Conservation (phyloP, 2,888 invertebrate species). For the Dolichomitus sp. region DNA sequence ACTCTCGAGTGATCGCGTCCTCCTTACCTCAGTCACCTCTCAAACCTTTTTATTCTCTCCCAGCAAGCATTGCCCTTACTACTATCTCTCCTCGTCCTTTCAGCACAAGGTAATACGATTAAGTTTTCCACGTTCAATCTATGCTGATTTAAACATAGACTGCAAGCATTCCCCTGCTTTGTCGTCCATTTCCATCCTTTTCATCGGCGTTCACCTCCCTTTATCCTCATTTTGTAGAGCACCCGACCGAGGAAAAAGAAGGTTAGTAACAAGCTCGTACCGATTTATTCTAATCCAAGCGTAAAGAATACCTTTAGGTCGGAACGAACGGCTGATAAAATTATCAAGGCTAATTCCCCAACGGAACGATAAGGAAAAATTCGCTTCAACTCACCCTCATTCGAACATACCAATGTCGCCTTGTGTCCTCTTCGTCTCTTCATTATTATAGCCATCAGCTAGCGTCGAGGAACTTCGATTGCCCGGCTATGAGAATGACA, state of each 20-base stretch:
- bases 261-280: neutral
- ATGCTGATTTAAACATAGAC: slow-evolving; percentile 68
- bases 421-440: neutral
- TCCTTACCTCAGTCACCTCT: slow-evolving; percentile 31
- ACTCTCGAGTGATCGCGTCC: slow-evolving; percentile 53
- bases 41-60: slow-evolving; percentile 7
- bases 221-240: slow-evolving; percentile 20
- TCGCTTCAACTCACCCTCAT: neutral
- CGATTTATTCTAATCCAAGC: slow-evolving; percentile 22
- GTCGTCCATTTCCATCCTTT: slow-evolving; percentile 7
- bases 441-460: slow-evolving; percentile 17
- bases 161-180: slow-evolving; percentile 21
- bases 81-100: slow-evolving; percentile 8
- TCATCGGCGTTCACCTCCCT: slow-evolving; percentile 29
- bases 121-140: slow-evolving; percentile 65
- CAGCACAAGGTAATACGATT: slow-evolving; percentile 62
- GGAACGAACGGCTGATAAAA: slow-evolving; percentile 30
- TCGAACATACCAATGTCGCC: neutral
- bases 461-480: slow-evolving; percentile 28
- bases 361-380: slow-evolving; percentile 6
- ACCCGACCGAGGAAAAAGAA: slow-evolving; percentile 19
- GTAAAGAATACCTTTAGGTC: neutral
- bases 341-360: slow-evolving; percentile 39
- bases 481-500: slow-evolving; percentile 14
- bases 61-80: slow-evolving; percentile 6